Evolutionary conservation across 37 sponge, comb jelly and placozoan species (phyloP).

Genomic region (Halisarca cf. caerulea): DNA sequence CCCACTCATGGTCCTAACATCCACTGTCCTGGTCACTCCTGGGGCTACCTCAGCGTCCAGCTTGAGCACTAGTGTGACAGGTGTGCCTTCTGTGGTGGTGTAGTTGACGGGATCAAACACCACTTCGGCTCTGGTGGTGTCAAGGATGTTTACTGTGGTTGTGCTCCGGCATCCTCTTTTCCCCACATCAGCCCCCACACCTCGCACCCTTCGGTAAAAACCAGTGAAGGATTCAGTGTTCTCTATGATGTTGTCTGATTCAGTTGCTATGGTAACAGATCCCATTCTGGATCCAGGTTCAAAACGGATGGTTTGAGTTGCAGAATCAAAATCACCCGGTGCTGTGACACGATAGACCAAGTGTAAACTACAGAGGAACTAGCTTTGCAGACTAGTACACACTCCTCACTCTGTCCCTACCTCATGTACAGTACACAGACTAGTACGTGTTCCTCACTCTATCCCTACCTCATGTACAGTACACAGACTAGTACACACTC

Average conservation of each 20-base stretch:
- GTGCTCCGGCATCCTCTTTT: not conserved
- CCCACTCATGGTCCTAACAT: not conserved
- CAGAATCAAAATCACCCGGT: not conserved
- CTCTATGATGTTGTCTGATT: not conserved
- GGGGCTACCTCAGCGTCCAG: constrained; percentile 9
- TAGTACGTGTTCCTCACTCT: no score
- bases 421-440: no score
- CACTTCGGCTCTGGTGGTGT: not conserved
- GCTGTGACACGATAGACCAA: not conserved
- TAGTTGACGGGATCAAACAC: not conserved
- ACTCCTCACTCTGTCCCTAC: no score
- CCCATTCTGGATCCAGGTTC: not conserved
- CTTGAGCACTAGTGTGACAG: not conserved
- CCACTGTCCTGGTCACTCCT: not conserved
- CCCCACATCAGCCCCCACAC: not conserved
- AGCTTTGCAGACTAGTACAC: no score
- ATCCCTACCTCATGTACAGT: no score
- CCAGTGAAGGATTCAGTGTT: not conserved
- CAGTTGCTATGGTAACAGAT: not conserved
- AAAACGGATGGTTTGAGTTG: not conserved
- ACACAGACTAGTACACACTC: no score
- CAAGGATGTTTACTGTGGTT: not conserved
- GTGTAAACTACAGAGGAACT: no score
- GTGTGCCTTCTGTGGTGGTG: not conserved
- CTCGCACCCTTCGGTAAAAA: not conserved